Evolutionary conservation across 35 echinoderm and acorn worm species (phyloP), one percentile per base, ranked within the genome.

Genomic region (Apostichopus japonicus): DNA sequence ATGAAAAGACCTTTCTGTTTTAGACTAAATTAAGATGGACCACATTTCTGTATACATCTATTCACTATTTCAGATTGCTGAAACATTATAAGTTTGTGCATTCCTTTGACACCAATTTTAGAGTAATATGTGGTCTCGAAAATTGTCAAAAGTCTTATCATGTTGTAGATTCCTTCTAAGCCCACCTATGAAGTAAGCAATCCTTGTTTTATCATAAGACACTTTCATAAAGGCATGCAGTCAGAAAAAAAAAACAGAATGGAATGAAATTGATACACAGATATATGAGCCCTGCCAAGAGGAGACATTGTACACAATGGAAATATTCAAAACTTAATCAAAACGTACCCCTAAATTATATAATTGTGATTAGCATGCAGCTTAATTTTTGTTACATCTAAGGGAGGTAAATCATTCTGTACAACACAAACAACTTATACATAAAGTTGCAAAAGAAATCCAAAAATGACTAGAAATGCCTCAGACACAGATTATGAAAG

Each of bases 71-170:
- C 77, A 79, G 77, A 79, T 44, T 79, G 27, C 77, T 79, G n/a
- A 79, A 79, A n/a, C 77, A 79, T 79, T 79, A 79, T 23, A 79
- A 79, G 23, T 5, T 79, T 79, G 77, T 79, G 4, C 77, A 23
- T 0, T 79, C 77, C 10, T 79, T 79, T 24, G 77, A 79, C 15
- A 15, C 77, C 15, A 79, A 79, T 23, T 79, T 79, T 23, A 15
- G 77, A 44, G 77, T 79, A 79, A 79, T 23, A 79, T 22, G 77
- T 79, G 77, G 77, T 23, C 24, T 52, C 10, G 23, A 80, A 10
- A 80, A 80, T 80, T 80, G 79, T 15, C 79, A 80, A 23, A 80
- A 80, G 24, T 80, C 79, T 33, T 44, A 80, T 53, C 79, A 16
- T 51, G 24, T 80, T 51, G 8, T 33, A 80, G 79, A 80, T 16